Conservation (phyloP, 2,113 vertebrate genomes). For the Tretioscincus oriximinensis region DNA sequence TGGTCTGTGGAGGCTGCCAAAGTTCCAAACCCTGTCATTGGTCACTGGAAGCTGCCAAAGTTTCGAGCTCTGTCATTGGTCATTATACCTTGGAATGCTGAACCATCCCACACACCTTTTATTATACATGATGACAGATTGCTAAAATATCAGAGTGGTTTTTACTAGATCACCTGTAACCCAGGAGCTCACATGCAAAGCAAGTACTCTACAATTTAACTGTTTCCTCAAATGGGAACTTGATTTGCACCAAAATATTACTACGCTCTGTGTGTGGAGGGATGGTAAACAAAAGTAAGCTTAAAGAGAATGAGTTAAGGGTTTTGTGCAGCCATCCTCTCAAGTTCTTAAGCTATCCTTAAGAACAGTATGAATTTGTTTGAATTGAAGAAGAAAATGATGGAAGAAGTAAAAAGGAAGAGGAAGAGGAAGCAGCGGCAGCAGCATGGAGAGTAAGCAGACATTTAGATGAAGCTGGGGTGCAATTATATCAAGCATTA, state of each 20-base stretch:
- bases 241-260: neutral
- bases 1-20: too few species aligned
- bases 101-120: too few species aligned
- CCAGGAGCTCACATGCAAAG: neutral
- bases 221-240: neutral
- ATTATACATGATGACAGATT: too few species aligned
- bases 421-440: neutral
- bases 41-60: too few species aligned
- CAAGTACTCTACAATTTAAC: neutral
- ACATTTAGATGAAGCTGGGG: conserved; percentile 46
- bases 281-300: neutral
- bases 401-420: too few species aligned
- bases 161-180: neutral
- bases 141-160: too few species aligned
- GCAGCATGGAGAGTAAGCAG: conserved; percentile 13
- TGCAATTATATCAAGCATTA: conserved; percentile 39
- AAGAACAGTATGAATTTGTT: neutral
- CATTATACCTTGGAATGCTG: too few species aligned
- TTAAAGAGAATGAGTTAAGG: neutral
- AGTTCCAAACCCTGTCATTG: too few species aligned
- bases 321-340: neutral
- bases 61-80: too few species aligned
- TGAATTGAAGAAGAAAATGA: conserved; percentile 14
- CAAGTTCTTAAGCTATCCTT: neutral
- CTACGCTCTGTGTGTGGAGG: neutral